These are phyloP conservation scores for Brachyhypopomus gauderio DNA, from an alignment of 2,113 vertebrate genomes.

Conservation along the genomic window DNA sequence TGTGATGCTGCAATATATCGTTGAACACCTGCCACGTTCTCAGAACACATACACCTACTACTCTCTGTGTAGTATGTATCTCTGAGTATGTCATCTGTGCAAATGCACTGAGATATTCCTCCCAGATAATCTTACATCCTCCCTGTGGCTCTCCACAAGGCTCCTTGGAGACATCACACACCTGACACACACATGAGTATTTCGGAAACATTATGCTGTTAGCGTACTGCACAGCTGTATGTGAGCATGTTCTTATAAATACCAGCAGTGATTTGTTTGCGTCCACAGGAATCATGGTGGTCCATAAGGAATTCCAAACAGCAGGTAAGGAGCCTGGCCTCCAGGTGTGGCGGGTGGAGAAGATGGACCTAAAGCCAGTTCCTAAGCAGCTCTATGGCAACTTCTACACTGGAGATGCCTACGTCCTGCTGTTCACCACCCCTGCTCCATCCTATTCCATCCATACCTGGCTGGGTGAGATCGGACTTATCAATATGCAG, in stretches of 20 bases:
- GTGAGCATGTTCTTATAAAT: neutral
- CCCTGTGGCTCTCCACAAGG: neutral
- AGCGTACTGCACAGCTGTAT: neutral
- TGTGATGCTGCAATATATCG: neutral
- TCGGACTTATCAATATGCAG: neutral
- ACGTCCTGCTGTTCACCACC: conserved; percentile 68
- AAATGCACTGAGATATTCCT: conserved; percentile 11
- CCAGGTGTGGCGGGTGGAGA: conserved; percentile 77
- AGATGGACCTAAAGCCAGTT: conserved; percentile 65
- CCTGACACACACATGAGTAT: neutral
- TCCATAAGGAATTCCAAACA: conserved; percentile 64
- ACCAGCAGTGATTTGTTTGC: neutral
- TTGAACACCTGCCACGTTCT: neutral
- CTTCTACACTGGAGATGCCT: conserved; percentile 73
- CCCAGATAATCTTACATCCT: neutral
- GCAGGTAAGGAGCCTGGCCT: conserved; percentile 73
- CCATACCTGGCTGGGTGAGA: conserved; percentile 73
- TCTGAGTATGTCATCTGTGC: conserved; percentile 12
- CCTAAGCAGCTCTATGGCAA: conserved; percentile 59
- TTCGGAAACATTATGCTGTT: neutral
- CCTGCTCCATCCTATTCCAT: conserved; percentile 54
- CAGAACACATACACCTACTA: no score
- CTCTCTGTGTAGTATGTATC: no score
- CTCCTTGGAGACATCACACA: neutral
- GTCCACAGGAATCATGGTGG: conserved; percentile 62